Conservation (phyloP, 1,140 invertebrate genomes). For the Venturia canescens region DNA sequence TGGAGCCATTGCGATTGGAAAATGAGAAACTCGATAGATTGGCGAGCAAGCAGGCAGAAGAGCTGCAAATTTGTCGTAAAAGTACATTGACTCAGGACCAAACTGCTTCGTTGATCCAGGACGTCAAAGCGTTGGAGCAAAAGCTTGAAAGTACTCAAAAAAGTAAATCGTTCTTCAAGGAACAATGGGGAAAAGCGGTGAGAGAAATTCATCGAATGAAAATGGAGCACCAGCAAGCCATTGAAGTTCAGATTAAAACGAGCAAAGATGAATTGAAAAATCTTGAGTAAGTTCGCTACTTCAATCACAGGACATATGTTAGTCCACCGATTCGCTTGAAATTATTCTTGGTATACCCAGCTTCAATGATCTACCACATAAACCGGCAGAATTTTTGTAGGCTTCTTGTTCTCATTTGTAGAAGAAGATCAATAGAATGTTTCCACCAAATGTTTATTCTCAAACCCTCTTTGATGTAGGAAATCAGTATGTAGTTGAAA, state of each 20-base stretch:
- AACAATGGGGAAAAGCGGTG: constrained; percentile 79
- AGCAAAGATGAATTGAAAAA: constrained; percentile 74
- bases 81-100: constrained; percentile 73
- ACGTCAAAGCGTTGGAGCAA: constrained; percentile 78
- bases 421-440: no score
- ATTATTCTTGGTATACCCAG: no score
- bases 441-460: no score
- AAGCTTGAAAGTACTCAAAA: constrained; percentile 77
- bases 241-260: constrained; percentile 73
- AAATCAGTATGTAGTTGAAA: no score
- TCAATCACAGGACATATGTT: no score
- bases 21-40: constrained; percentile 71
- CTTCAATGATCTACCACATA: no score
- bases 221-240: constrained; percentile 70
- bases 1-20: constrained; percentile 68
- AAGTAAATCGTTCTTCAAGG: constrained; percentile 80
- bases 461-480: no score
- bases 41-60: constrained; percentile 67
- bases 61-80: constrained; percentile 71
- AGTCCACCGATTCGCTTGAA: no score
- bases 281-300: constrained; percentile 63
- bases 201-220: constrained; percentile 78
- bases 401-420: no score
- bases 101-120: constrained; percentile 72
- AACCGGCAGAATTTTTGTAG: constrained; percentile 36